Percentiles rank a stretch among this genome's conserved stretches.
Evolutionary conservation across 2,888 invertebrate genomes (phyloP).

Genomic region (Ophion costatus): DNA sequence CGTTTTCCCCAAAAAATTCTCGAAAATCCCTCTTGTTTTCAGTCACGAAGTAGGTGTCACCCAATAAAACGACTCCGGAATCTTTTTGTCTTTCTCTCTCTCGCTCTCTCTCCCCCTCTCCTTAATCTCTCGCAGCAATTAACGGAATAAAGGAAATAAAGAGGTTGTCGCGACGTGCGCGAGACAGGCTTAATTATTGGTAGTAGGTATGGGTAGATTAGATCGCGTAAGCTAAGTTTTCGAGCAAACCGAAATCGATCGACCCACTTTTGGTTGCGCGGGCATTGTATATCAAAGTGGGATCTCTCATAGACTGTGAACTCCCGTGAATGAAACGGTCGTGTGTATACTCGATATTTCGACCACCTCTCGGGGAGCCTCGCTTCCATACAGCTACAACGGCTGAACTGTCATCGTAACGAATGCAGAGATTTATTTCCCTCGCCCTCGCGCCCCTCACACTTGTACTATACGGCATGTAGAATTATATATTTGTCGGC

Average conservation of each 20-base stretch:
- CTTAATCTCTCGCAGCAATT: not conserved
- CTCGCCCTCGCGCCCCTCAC: not conserved
- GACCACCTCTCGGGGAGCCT: slow-evolving; percentile 5
- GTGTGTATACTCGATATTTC: slow-evolving; percentile 56
- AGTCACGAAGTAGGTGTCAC: too few species aligned
- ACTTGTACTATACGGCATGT: slow-evolving; percentile 43
- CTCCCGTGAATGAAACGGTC: slow-evolving; percentile 67
- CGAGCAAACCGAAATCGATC: slow-evolving; percentile 74
- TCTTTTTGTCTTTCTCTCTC: not conserved
- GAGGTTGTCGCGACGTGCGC: slow-evolving; percentile 17
- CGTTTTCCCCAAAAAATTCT: too few species aligned
- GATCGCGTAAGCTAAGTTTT: slow-evolving; percentile 54
- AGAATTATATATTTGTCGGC: slow-evolving; percentile 55
- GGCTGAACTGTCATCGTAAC: slow-evolving; percentile 60
- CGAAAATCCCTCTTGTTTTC: not conserved
- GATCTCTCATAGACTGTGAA: slow-evolving; percentile 71
- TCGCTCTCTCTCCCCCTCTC: not conserved
- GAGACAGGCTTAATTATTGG: slow-evolving; percentile 29
- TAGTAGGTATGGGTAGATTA: slow-evolving; percentile 20
- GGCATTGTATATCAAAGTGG: slow-evolving; percentile 74
- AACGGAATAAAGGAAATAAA: slow-evolving; percentile 22
- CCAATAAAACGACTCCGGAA: too few species aligned
- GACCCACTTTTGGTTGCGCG: slow-evolving; percentile 73
- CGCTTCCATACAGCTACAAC: not conserved
- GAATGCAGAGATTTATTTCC: slow-evolving; percentile 57